phyloP scores from a whole-genome alignment of 2,888 invertebrate genomes.

The Chironomus riparius region DNA sequence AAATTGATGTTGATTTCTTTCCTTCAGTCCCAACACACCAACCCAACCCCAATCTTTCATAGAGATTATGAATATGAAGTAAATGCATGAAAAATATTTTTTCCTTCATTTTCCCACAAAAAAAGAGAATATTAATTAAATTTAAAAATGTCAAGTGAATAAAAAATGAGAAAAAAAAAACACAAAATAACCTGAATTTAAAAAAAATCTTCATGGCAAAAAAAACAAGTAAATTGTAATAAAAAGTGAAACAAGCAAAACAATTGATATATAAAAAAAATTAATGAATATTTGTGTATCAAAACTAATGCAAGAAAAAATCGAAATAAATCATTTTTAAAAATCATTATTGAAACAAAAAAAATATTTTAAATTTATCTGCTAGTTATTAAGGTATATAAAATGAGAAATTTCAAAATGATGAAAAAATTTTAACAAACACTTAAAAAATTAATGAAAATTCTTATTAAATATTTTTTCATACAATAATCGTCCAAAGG shows the following conservation, averaged over 20 bases:
- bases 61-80: neutral
- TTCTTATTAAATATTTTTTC: conserved; percentile 24
- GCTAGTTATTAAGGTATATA: conserved; percentile 15
- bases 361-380: conserved; percentile 27
- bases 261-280: conserved; percentile 13
- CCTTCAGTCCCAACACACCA: neutral
- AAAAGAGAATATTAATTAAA: too few species aligned
- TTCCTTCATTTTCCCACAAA: neutral
- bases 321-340: conserved; percentile 20
- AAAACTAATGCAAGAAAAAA: neutral
- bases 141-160: neutral
- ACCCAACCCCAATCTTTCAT: neutral
- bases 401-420: conserved; percentile 5
- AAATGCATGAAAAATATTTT: conserved; percentile 9
- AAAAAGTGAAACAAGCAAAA: neutral
- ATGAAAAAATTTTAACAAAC: conserved; percentile 23
- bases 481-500: conserved; percentile 27
- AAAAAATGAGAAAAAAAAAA: neutral
- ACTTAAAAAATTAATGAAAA: neutral
- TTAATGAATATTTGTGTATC: conserved; percentile 26
- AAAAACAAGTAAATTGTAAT: neutral
- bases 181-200: neutral
- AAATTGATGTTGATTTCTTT: conserved; percentile 23
- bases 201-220: neutral
- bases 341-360: conserved; percentile 23